Evolutionary conservation across 2,888 invertebrate species (phyloP), one percentile per base, ranked within the genome.

Genomic region (Hecatera dysodea): DNA sequence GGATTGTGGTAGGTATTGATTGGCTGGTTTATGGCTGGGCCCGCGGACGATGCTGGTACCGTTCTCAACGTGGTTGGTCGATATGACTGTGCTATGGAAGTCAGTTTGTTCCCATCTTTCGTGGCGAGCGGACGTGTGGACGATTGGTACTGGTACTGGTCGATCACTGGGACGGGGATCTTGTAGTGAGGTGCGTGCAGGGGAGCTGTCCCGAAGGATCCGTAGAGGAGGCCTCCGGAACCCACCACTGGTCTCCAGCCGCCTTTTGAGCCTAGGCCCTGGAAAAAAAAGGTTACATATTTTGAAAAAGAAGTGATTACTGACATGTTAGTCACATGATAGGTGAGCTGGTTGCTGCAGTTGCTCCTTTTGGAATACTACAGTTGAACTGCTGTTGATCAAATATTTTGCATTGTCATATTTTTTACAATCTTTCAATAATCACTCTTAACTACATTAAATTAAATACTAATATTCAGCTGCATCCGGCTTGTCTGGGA

Each of bases 191-290:
- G 92, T 11, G 94, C 89, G 81, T 95, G 95, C 0, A 95, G 87
- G 0, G 93, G 93, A 17, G 93, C 90, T 12, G 91, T 92, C 63
- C 91, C 92, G 72, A 88, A 92, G 5, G 93, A 88, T 46, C 91
- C 92, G 84, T 95, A 96, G 2, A 93, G 72, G 0, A 94, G 88
- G 1, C 95, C 93, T 29, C 92, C 86, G 6, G 95, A 93, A 5
- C 96, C 96, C 22, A 97, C 88, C 29, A 97, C 97, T 50, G 97
- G 97, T 78, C 97, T 92, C 97, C 97, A 97, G 55, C 97, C 97
- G 83, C 97, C 96, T 86, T 97, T 96, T 57, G 96, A 95, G 85
- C 96, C 90, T 78, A 96, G 83, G 72, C 91, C 89, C 96, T 96
- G 93, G 44, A 95, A 95, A 33, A 9, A n/a, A 33, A 9, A n/a